phyloP scores from a whole-genome alignment of 2,113 vertebrate species.

The Callocephalon fimbriatum region DNA sequence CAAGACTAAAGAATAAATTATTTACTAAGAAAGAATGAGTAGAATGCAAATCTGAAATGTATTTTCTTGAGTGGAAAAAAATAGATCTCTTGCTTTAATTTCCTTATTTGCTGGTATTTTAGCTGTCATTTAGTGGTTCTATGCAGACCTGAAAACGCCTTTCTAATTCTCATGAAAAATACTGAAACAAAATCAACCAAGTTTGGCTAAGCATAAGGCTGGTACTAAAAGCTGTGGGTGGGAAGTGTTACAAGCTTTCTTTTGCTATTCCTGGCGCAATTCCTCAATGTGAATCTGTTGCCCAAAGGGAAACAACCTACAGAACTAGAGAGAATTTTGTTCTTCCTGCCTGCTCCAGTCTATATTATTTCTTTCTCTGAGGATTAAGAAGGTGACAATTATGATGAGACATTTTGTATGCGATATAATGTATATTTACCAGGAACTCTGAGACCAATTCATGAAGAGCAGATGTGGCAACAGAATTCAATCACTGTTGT shows the following conservation, averaged over 20 bases:
- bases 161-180: background rate
- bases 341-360: background rate
- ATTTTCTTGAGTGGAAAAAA: background rate
- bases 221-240: background rate
- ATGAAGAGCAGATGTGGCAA: background rate
- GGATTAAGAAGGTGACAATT: background rate
- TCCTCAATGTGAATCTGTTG: background rate
- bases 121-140: background rate
- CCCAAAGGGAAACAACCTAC: background rate
- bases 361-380: background rate
- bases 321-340: background rate
- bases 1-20: constrained; percentile 30
- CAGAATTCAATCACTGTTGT: background rate
- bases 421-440: background rate
- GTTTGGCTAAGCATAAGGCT: background rate
- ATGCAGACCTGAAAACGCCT: background rate
- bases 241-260: background rate
- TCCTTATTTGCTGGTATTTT: background rate
- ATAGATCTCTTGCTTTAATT: background rate
- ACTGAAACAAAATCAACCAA: background rate
- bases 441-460: background rate
- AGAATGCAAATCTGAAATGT: background rate
- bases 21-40: background rate
- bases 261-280: background rate
- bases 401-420: background rate